These are phyloP conservation scores for Latrodectus hesperus DNA, from an alignment of 2,888 invertebrate genomes.

Conservation along the genomic window DNA sequence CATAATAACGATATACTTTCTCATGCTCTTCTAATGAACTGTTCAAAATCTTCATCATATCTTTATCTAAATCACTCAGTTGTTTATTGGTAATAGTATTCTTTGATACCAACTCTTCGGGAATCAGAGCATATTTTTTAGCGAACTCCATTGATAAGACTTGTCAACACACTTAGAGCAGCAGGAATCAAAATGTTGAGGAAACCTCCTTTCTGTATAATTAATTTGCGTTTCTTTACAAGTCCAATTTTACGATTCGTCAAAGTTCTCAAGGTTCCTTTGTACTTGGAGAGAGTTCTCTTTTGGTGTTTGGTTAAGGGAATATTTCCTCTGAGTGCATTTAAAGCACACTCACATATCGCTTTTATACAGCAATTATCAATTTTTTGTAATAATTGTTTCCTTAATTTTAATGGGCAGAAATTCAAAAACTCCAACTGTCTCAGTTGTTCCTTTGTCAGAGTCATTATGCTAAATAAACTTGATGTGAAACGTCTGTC, in stretches of 20 bases:
- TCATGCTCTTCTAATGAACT: neutral
- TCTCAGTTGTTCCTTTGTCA: constrained; percentile 7
- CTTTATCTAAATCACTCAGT: constrained; percentile 7
- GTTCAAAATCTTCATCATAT: constrained; percentile 2
- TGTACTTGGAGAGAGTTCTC: neutral
- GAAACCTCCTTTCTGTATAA: too few species aligned
- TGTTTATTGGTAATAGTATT: neutral
- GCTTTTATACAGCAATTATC: neutral
- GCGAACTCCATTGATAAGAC: constrained; percentile 12
- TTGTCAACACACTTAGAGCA: too few species aligned
- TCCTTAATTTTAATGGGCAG: neutral
- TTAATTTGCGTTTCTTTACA: too few species aligned
- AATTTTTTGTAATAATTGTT: neutral
- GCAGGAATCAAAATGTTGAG: too few species aligned
- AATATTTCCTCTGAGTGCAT: constrained; percentile 8
- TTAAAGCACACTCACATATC: neutral
- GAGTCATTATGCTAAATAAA: neutral
- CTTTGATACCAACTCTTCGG: neutral
- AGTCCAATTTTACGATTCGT: neutral
- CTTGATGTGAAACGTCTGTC: neutral
- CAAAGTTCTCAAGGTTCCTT: neutral
- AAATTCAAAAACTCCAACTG: neutral
- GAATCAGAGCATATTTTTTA: constrained; percentile 5
- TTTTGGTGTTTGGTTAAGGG: neutral
- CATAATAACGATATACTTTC: constrained; percentile 1